Conservation (phyloP, 2,113 vertebrate genomes). For the Shinisaurus crocodilurus region DNA sequence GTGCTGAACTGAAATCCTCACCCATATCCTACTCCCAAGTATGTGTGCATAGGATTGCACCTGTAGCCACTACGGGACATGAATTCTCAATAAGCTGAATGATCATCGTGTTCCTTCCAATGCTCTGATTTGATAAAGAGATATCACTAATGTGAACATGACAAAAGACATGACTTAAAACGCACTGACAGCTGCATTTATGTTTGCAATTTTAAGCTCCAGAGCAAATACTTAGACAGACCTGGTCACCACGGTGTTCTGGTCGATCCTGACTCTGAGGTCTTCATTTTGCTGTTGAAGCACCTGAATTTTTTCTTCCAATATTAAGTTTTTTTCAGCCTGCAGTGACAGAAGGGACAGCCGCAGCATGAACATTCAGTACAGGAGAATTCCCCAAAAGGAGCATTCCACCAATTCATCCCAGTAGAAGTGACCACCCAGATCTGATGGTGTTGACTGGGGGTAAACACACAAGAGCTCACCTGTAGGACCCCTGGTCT, state of each 20-base stretch:
- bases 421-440: background rate
- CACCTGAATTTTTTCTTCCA: slow-evolving; percentile 93
- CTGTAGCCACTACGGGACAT: background rate
- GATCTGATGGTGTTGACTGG: background rate
- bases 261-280: slow-evolving; percentile 91
- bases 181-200: background rate
- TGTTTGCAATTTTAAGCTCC: slow-evolving; percentile 17
- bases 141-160: background rate
- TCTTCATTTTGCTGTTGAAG: slow-evolving; percentile 97
- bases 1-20: too few species aligned
- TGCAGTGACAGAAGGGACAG: slow-evolving; percentile 66
- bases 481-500: background rate
- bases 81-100: background rate
- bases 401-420: background rate
- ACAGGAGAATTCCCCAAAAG: background rate
- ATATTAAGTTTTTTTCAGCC: slow-evolving; percentile 92
- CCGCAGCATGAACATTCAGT: slow-evolving; percentile 10
- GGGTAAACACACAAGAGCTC: background rate
- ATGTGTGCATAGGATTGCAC: background rate
- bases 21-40: too few species aligned
- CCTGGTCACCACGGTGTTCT: slow-evolving; percentile 92
- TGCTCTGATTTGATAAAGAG: background rate
- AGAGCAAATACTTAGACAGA: slow-evolving; percentile 63
- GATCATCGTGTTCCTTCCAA: background rate
- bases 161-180: background rate